Evolutionary conservation across 1,140 invertebrate species (phyloP).

Genomic region (Polyergus mexicanus): DNA sequence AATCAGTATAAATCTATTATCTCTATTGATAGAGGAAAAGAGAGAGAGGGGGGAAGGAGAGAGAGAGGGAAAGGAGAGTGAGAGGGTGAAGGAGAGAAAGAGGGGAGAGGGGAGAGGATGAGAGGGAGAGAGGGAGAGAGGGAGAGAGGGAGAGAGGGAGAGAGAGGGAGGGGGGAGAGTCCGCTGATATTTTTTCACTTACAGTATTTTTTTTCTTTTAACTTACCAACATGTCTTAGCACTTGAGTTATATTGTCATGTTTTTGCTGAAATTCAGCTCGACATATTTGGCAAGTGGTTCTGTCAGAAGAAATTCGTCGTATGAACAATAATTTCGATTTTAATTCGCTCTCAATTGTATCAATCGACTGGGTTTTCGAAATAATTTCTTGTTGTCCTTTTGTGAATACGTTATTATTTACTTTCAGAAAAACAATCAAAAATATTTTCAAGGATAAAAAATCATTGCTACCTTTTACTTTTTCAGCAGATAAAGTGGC

Average conservation of each 20-base stretch:
- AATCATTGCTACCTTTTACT: not conserved
- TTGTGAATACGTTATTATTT: not conserved
- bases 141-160: too few species aligned
- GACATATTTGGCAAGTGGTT: not conserved
- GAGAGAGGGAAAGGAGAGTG: too few species aligned
- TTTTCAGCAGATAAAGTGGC: not conserved
- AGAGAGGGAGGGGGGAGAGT: too few species aligned
- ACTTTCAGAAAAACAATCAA: not conserved
- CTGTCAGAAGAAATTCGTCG: not conserved
- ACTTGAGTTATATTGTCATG: not conserved
- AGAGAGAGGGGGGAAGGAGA: too few species aligned
- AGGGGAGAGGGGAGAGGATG: too few species aligned
- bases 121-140: too few species aligned
- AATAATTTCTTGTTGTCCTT: not conserved
- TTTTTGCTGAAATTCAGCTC: not conserved
- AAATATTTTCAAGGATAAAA: not conserved
- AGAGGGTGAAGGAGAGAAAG: too few species aligned
- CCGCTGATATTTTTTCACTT: not conserved
- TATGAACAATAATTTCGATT: slow-evolving; percentile 7
- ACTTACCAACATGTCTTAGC: not conserved
- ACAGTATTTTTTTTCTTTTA: not conserved
- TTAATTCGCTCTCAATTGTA: not conserved
- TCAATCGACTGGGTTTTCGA: not conserved
- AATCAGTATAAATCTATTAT: not conserved
- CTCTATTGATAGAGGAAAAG: not conserved